A percentile compares a stretch with the other conserved stretches of the same genome.
phyloP scores from a whole-genome alignment of 2,888 invertebrate species.

The Drosophila kambysellisi region DNA sequence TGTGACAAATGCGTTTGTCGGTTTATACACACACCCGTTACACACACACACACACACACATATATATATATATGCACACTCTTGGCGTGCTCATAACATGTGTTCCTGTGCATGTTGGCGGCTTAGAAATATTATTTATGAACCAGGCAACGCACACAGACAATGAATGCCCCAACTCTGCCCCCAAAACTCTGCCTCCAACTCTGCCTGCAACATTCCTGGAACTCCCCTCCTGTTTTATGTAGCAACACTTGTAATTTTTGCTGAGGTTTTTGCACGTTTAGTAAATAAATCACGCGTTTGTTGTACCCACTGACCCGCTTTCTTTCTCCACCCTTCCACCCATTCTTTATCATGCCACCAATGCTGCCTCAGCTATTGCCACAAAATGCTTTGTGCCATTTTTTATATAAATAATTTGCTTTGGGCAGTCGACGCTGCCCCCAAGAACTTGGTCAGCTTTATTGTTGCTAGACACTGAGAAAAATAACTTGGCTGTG shows the following conservation, averaged over 20 bases:
- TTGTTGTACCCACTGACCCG: conserved; percentile 40
- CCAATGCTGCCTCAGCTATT: conserved; percentile 14
- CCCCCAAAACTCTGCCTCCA: neutral
- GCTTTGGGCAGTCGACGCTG: conserved; percentile 44
- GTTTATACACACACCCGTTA: conserved; percentile 53
- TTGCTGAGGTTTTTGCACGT: conserved; percentile 78
- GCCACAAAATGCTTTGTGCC: conserved; percentile 57
- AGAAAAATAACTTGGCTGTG: conserved; percentile 12
- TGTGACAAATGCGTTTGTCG: conserved; percentile 76
- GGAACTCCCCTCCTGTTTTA: neutral
- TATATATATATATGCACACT: conserved; percentile 10
- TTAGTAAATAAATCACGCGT: conserved; percentile 80
- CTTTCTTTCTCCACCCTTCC: neutral
- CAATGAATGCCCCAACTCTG: conserved; percentile 49
- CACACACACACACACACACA: conserved; percentile 12
- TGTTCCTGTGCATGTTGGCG: conserved; percentile 67
- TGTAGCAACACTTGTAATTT: conserved; percentile 66
- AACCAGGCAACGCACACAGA: conserved; percentile 68
- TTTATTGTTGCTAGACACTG: conserved; percentile 49
- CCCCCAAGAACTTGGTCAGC: conserved; percentile 48
- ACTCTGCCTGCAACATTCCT: neutral
- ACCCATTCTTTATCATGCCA: neutral
- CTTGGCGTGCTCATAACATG: conserved; percentile 53
- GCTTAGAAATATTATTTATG: conserved; percentile 79
- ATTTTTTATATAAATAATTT: conserved; percentile 78